Evolutionary conservation across 2,888 invertebrate species (phyloP), one percentile per base, ranked within the genome.

Genomic region (Dinocampus coccinellae): DNA sequence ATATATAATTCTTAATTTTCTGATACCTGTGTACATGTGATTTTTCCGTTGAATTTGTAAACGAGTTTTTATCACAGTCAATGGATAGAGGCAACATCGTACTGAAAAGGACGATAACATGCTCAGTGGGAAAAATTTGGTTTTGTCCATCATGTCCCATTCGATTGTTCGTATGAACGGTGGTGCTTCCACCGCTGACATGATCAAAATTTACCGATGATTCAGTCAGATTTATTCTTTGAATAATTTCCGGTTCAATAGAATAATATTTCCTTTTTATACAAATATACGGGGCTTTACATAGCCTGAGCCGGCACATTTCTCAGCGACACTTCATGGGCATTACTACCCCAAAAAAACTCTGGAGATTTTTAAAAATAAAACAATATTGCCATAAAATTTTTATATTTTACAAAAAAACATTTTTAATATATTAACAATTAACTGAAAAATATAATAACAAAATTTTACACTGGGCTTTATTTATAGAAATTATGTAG

Each of bases 81-180:
- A 89, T 0, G 98, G 98, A 87, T 98, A 98, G 0, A 98, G 91
- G 74, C 86, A 87, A 73, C 90, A 90, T 76, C 92, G 89, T 84
- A 95, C 92, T 76, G 93, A 91, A 79, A 97, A 94, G 60, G 95
- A 95, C 83, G 97, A 97, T 13, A 96, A 88, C 89, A 97, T 94
- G 70, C 97, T 97, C 70, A 98, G 88, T 0, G 98, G 97, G 84
- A 96, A 96, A 86, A 98, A 99, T 85, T 97, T 97, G 60, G 90
- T 91, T 83, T 97, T 97, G 88, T 99, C 95, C 97, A 99, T 95
- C 98, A 99, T 99, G 78, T 97, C 92, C 95, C 98, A 96, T 88
- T 99, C 98, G 75, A 99, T 97, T 6, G 94, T 97, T 29, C 92
- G 93, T 74, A 95, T 94, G 68, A 92, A 91, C 20, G 88, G 88